Conservation (phyloP, 92 coral and sea anemone genomes). For the Phymanthus crucifer region DNA sequence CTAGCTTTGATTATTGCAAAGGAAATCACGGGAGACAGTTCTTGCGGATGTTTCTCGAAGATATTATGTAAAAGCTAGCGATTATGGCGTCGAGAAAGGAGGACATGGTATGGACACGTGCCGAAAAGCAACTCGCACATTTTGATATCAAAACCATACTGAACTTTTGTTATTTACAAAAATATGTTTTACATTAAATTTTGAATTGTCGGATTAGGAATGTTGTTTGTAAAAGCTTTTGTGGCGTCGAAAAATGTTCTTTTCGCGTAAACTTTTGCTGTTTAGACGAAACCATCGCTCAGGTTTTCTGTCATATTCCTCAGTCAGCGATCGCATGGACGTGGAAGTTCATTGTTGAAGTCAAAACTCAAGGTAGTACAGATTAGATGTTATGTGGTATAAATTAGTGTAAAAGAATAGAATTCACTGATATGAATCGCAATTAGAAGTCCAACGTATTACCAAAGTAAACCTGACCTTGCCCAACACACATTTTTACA, state of each 20-base stretch:
- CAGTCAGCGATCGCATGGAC: slow-evolving; percentile 16
- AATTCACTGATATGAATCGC: background rate
- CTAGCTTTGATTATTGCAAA: background rate
- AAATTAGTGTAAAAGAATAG: slow-evolving; percentile 9
- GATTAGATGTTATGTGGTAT: slow-evolving; percentile 2
- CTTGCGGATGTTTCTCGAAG: background rate
- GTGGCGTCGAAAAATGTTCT: background rate
- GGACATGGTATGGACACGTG: background rate
- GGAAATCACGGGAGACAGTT: background rate
- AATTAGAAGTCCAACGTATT: background rate
- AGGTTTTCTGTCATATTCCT: too few species aligned
- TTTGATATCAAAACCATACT: background rate
- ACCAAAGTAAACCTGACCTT: background rate
- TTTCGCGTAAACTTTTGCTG: background rate
- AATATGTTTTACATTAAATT: background rate
- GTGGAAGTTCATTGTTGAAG: background rate
- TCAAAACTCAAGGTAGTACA: background rate
- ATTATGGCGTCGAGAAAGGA: background rate
- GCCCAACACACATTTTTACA: background rate
- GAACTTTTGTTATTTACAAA: background rate
- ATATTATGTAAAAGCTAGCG: background rate
- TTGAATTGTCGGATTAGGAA: too few species aligned
- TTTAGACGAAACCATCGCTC: background rate
- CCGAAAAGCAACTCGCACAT: background rate
- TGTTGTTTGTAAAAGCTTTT: background rate